phyloP scores from a whole-genome alignment of 2,888 invertebrate species.

The Tenodera sinensis region DNA sequence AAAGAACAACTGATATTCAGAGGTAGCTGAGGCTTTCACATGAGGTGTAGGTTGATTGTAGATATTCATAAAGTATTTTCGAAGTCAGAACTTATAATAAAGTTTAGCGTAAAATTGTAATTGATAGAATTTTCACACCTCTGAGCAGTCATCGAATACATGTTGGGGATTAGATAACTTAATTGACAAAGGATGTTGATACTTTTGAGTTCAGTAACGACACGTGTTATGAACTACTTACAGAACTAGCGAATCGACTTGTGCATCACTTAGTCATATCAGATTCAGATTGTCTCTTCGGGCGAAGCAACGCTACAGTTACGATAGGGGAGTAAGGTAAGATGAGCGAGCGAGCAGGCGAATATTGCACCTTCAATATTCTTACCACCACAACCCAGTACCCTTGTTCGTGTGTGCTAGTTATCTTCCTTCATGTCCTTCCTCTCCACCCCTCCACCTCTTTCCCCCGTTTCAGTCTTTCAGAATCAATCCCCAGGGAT shows the following conservation, averaged over 20 bases:
- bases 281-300: background rate
- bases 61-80: no score
- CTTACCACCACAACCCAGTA: background rate
- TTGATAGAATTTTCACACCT: no score
- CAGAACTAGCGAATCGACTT: background rate
- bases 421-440: background rate
- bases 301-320: background rate
- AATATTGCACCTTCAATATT: background rate
- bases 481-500: constrained; percentile 25
- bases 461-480: background rate
- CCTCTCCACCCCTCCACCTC: background rate
- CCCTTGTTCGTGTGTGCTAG: background rate
- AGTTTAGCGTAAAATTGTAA: no score
- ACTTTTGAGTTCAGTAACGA: no score
- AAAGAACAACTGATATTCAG: no score
- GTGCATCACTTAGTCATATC: background rate
- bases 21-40: no score
- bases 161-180: no score
- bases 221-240: no score
- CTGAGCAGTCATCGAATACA: no score
- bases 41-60: no score
- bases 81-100: no score
- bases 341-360: background rate
- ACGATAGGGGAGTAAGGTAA: background rate
- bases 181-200: no score